These are phyloP conservation scores for Eristalinus aeneus DNA, from an alignment of 2,888 invertebrate species.

Conservation along the genomic window DNA sequence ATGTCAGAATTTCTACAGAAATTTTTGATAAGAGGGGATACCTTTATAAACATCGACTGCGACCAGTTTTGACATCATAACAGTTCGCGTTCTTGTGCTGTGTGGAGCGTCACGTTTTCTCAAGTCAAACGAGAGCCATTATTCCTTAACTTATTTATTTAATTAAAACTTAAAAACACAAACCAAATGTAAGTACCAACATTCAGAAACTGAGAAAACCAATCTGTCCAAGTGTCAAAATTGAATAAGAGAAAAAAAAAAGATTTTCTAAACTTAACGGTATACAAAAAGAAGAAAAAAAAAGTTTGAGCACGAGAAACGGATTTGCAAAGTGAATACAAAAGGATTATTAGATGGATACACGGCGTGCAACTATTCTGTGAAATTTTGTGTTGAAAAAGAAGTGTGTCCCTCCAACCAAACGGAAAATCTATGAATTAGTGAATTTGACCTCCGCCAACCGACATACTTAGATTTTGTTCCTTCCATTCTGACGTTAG, in stretches of 20 bases:
- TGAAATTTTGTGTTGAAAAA: not conserved
- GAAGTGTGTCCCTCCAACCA: not conserved
- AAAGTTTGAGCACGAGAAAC: not conserved
- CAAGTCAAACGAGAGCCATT: conserved; percentile 54
- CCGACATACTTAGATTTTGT: not conserved
- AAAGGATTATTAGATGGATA: conserved; percentile 1
- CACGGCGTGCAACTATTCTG: not conserved
- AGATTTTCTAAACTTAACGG: conserved; percentile 37
- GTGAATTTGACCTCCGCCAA: not conserved
- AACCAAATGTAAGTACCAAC: conserved; percentile 77
- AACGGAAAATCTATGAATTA: not conserved
- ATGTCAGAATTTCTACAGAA: conserved; percentile 76
- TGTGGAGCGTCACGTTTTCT: conserved; percentile 75
- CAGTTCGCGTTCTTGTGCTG: conserved; percentile 80
- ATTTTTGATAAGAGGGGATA: conserved; percentile 77
- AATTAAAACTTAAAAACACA: conserved; percentile 77
- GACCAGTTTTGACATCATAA: conserved; percentile 80
- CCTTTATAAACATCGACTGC: conserved; percentile 79
- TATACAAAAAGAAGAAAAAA: conserved; percentile 24
- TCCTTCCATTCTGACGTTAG: not conserved
- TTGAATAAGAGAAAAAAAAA: not conserved
- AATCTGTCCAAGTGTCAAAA: conserved; percentile 10
- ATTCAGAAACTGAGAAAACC: not conserved
- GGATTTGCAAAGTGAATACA: conserved; percentile 30
- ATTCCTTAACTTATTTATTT: conserved; percentile 76